A percentile compares a stretch with the other conserved stretches of the same genome.
phyloP scores from a whole-genome alignment of 2,888 invertebrate genomes.

The Philereme transversata region DNA sequence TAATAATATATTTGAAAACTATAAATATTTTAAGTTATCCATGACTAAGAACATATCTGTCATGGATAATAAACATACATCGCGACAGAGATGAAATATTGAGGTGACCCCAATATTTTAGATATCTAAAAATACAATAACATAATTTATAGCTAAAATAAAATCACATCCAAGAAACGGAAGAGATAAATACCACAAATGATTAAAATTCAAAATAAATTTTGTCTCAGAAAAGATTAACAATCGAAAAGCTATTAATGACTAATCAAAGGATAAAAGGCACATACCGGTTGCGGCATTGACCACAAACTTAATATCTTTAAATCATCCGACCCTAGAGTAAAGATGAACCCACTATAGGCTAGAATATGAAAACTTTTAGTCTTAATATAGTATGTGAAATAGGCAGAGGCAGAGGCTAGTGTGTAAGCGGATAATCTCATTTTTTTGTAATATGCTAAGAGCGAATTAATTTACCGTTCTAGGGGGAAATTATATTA shows the following conservation, averaged over 20 bases:
- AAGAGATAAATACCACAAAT: conserved; percentile 42
- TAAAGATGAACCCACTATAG: neutral
- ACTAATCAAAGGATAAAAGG: conserved; percentile 64
- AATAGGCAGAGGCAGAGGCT: too few relatives aligned
- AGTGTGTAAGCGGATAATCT: too few relatives aligned
- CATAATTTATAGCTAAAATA: conserved; percentile 19
- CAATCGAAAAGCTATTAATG: conserved; percentile 70
- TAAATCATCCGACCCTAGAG: conserved; percentile 60
- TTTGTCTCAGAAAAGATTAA: conserved; percentile 55
- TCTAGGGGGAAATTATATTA: too few relatives aligned
- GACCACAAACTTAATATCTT: conserved; percentile 61
- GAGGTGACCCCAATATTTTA: conserved; percentile 1
- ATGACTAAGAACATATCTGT: too few relatives aligned
- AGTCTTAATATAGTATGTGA: too few relatives aligned
- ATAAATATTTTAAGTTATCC: too few relatives aligned
- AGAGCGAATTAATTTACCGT: too few relatives aligned
- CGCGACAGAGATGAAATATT: too few relatives aligned
- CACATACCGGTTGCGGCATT: conserved; percentile 45
- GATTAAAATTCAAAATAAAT: conserved; percentile 44
- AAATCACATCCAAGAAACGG: conserved; percentile 26
- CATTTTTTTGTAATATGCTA: too few relatives aligned
- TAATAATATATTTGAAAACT: too few relatives aligned
- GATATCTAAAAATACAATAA: neutral
- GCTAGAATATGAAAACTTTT: too few relatives aligned
- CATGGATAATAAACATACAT: too few relatives aligned